These are phyloP conservation scores for Erythrocercus mccallii DNA, from an alignment of 2,113 vertebrate species.

Conservation along the genomic window DNA sequence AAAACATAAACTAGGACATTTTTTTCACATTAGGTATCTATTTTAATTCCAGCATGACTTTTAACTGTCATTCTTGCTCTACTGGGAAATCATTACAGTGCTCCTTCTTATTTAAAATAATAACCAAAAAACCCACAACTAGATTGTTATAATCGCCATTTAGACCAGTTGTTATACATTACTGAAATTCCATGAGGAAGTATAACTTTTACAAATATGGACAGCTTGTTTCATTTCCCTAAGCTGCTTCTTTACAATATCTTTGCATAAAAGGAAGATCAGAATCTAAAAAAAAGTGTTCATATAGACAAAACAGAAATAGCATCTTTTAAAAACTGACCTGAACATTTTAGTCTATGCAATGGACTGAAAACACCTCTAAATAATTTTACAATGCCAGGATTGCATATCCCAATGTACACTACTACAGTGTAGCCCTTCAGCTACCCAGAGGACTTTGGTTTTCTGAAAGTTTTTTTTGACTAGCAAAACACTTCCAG, in stretches of 20 bases:
- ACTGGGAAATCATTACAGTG: neutral
- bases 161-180: constrained; percentile 38
- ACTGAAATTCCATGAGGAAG: constrained; percentile 61
- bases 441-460: neutral
- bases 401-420: neutral
- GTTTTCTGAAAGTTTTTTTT: neutral
- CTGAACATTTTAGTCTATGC: neutral
- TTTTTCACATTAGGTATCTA: neutral
- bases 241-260: neutral
- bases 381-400: neutral
- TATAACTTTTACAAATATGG: constrained; percentile 47
- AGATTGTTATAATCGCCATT: constrained; percentile 21
- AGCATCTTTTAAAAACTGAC: neutral
- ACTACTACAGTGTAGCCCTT: neutral
- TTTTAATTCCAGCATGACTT: neutral
- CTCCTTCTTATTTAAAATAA: neutral
- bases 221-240: constrained; percentile 54
- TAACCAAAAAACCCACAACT: neutral
- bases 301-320: neutral
- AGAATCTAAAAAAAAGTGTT: neutral
- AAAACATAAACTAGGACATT: neutral
- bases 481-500: neutral
- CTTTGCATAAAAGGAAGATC: neutral
- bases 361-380: neutral
- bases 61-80: neutral